These are phyloP conservation scores for Anolis apletophallus DNA, from an alignment of 2,797 vertebrate genomes.

Conservation along the genomic window DNA sequence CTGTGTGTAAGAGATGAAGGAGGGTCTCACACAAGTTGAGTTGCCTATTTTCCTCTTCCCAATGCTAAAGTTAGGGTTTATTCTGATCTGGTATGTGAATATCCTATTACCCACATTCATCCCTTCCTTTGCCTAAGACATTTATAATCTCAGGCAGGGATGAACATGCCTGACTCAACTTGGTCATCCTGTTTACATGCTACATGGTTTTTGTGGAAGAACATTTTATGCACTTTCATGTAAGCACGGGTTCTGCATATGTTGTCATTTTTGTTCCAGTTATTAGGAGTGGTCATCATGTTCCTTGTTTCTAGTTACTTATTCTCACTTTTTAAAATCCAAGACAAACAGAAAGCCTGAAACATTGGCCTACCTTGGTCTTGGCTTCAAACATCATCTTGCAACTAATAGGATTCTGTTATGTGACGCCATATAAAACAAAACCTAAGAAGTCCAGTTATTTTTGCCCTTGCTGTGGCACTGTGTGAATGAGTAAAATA, in stretches of 20 bases:
- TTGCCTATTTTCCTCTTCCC: neutral
- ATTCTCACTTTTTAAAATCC: too few relatives aligned
- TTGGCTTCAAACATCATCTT: too few relatives aligned
- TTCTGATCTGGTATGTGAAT: neutral
- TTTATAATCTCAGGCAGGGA: neutral
- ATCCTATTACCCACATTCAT: neutral
- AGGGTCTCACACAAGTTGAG: neutral
- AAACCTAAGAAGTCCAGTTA: neutral
- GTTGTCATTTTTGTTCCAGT: too few relatives aligned
- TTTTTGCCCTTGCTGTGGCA: neutral
- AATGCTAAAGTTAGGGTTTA: neutral
- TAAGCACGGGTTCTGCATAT: too few relatives aligned
- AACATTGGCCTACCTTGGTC: too few relatives aligned
- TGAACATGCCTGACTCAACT: neutral
- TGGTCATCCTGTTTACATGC: neutral
- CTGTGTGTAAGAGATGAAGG: neutral
- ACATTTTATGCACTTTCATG: too few relatives aligned
- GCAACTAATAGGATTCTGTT: neutral
- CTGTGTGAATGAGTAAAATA: too few relatives aligned
- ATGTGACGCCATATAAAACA: neutral
- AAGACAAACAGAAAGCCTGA: too few relatives aligned
- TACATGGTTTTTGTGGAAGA: neutral
- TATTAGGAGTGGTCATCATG: too few relatives aligned
- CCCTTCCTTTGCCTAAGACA: neutral
- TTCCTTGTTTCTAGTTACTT: too few relatives aligned